Conservation (phyloP, 2,888 invertebrate genomes). For the Argyresthia albistria region DNA sequence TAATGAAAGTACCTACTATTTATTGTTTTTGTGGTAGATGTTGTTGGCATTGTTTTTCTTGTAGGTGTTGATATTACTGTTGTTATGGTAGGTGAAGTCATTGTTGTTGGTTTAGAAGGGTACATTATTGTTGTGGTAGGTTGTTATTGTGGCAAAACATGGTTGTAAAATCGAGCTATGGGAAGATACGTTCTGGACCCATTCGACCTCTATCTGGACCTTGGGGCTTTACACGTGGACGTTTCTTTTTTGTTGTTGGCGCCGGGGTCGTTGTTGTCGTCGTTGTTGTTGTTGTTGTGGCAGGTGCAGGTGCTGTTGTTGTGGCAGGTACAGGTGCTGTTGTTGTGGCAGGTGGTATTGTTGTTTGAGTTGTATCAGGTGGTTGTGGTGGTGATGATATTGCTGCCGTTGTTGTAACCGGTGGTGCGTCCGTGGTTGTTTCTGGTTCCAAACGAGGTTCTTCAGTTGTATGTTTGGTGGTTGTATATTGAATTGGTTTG, state of each 20-base stretch:
- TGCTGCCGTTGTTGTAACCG: not conserved
- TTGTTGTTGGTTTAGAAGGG: not conserved
- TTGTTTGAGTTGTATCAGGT: not conserved
- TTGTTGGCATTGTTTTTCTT: slow-evolving; percentile 5
- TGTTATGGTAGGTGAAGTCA: slow-evolving; percentile 5
- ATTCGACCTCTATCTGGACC: no score
- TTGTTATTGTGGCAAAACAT: no score
- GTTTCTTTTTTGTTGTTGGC: no score
- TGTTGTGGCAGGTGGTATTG: not conserved
- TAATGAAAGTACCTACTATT: no score
- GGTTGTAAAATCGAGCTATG: no score
- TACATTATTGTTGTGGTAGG: no score
- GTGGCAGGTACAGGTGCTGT: no score
- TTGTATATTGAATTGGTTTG: slow-evolving; percentile 12
- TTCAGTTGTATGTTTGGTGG: slow-evolving; percentile 3
- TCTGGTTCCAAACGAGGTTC: not conserved
- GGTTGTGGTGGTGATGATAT: not conserved
- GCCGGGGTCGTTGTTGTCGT: no score
- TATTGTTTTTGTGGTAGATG: slow-evolving; percentile 6
- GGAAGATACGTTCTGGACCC: no score
- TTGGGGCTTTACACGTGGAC: no score
- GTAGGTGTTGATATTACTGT: slow-evolving; percentile 7
- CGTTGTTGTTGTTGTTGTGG: no score
- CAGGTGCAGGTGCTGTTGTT: no score
- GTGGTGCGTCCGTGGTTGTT: slow-evolving; percentile 2